These are phyloP conservation scores for Synergus itoensis DNA, from an alignment of 2,888 invertebrate species.

Conservation along the genomic window DNA sequence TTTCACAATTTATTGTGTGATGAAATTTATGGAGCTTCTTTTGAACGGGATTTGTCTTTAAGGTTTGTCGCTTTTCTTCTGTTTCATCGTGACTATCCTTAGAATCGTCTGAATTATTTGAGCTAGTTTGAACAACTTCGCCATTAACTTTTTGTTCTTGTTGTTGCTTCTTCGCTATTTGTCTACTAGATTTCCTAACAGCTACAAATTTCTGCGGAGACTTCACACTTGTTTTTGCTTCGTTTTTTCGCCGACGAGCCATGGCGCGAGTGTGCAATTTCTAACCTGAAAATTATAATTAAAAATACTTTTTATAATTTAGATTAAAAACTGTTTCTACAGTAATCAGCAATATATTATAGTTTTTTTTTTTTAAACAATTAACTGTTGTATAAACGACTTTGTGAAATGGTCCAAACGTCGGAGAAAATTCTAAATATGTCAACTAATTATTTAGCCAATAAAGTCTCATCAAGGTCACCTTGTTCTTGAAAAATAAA, in stretches of 20 bases:
- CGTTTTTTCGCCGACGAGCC: slow-evolving; percentile 72
- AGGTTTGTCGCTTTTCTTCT: slow-evolving; percentile 47
- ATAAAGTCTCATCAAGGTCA: too few relatives aligned
- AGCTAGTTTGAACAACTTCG: slow-evolving; percentile 57
- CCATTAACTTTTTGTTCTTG: slow-evolving; percentile 71
- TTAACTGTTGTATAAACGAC: too few relatives aligned
- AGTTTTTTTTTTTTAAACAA: too few relatives aligned
- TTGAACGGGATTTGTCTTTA: slow-evolving; percentile 14
- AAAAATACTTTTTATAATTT: not conserved
- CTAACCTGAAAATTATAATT: slow-evolving; percentile 7
- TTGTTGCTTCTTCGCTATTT: slow-evolving; percentile 73
- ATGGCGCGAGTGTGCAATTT: slow-evolving; percentile 57
- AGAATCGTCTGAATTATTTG: slow-evolving; percentile 62
- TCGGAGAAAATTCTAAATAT: too few relatives aligned
- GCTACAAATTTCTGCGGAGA: slow-evolving; percentile 63
- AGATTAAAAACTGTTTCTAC: too few relatives aligned
- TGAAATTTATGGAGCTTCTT: slow-evolving; percentile 53
- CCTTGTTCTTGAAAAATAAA: too few relatives aligned
- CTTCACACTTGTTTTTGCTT: slow-evolving; percentile 67
- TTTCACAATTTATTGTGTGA: slow-evolving; percentile 43
- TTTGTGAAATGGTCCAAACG: too few relatives aligned
- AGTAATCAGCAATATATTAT: too few relatives aligned
- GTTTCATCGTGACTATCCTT: slow-evolving; percentile 58
- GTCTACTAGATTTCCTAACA: slow-evolving; percentile 73
- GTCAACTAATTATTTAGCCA: too few relatives aligned